Base-by-base conservation (phyloP, 2,888 invertebrate genomes). In the Trichogramma evanescens region DNA sequence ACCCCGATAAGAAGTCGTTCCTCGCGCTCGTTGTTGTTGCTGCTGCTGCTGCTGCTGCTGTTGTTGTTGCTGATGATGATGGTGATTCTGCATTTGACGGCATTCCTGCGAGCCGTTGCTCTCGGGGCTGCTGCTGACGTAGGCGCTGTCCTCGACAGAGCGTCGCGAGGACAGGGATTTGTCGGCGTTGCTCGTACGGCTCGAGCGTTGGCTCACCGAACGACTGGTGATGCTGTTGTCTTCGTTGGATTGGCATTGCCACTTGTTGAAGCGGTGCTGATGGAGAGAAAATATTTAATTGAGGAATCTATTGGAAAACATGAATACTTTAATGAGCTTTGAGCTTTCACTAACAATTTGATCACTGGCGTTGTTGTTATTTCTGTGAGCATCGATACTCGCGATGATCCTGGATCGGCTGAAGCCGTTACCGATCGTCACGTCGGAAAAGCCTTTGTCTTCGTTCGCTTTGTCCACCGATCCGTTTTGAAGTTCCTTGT, bases 51-150 rank as follows among this genome's bases (percentile, higher is more conserved):
- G 26, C 2, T 26, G 26, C 26, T 26, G 26, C 26, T 26, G 26
- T 26, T 26, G 26, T 2, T 26, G 26, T 26, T 26, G 26, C 26
- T 26, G 26, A 26, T 26, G 26, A 26, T 26, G 26, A 26, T 26
- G 51, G 66, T 83, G 74, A 9, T 75, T 71, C 56, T 71, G 70
- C 42, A 66, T 67, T 13, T 76, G 50, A 26, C 74, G 60, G 9
- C 66, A 71, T 6, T 73, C 74, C 7, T 71, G 72, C 1, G 80
- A 80, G 1, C 74, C 77, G 50, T 76, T 79, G 2, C 91, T 91
- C 71, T 92, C 92, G 43, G 90, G 90, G 73, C 92, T 93, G 73
- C 92, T 93, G 73, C 61, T 67, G 61, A 93, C 82, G 71, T 93
- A 93, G 0, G 92, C 93, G 1, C 91, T 90, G 74, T 93, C 93